Conservation (phyloP, 1,140 invertebrate species). For the Megalopta genalis region DNA sequence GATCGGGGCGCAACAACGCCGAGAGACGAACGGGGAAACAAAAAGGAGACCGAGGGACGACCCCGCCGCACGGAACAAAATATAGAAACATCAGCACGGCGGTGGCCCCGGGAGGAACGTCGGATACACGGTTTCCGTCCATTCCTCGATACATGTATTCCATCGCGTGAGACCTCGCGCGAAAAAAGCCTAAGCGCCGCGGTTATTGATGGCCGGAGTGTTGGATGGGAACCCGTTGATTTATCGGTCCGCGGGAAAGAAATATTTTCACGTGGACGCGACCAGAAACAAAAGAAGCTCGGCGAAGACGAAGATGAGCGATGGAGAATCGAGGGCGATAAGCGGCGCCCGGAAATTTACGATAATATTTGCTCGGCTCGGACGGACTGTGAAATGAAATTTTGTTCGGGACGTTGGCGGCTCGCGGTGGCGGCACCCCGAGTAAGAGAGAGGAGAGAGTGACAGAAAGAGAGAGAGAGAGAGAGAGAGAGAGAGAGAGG, state of each 20-base stretch:
- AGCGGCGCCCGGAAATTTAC: slow-evolving; percentile 48
- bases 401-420: slow-evolving; percentile 20
- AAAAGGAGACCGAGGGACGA: not conserved
- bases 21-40: not conserved
- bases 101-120: too few species aligned
- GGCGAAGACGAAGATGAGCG: slow-evolving; percentile 34
- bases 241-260: slow-evolving; percentile 56
- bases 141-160: slow-evolving; percentile 25
- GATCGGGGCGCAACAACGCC: slow-evolving; percentile 17
- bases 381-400: slow-evolving; percentile 60
- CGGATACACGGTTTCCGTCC: not conserved
- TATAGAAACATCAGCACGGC: too few species aligned
- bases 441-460: not conserved
- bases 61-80: not conserved
- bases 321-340: slow-evolving; percentile 55
- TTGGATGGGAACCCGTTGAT: slow-evolving; percentile 56
- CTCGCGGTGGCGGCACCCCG: not conserved
- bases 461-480: too few species aligned
- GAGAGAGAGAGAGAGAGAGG: too few species aligned
- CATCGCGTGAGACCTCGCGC: too few species aligned
- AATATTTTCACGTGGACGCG: slow-evolving; percentile 43
- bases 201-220: slow-evolving; percentile 62
- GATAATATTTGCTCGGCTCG: slow-evolving; percentile 58
- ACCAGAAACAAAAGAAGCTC: slow-evolving; percentile 12
- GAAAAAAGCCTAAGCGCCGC: slow-evolving; percentile 41